phyloP scores from a whole-genome alignment of 2,797 vertebrate species.

The Sebastes kiyomatsui region DNA sequence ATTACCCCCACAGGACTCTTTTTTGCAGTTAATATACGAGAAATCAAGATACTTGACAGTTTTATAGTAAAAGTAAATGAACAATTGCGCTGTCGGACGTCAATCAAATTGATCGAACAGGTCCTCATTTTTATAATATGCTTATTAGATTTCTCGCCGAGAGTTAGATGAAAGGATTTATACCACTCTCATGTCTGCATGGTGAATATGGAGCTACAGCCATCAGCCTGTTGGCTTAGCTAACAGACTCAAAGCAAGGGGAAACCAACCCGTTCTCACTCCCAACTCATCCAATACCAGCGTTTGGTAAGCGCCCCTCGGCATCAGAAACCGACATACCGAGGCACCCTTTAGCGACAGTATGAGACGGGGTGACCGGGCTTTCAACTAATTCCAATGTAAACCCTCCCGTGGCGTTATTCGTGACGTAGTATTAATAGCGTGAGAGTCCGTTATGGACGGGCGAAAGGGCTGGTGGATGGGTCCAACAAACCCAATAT shows the following conservation, averaged over 20 bases:
- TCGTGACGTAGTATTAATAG: too few relatives aligned
- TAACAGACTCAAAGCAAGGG: background rate
- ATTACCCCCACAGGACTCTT: background rate
- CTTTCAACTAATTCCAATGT: too few relatives aligned
- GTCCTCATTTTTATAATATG: background rate
- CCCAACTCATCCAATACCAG: too few relatives aligned
- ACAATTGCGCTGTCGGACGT: background rate
- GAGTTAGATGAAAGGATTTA: background rate
- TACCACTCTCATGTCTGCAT: background rate
- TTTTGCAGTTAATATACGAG: background rate
- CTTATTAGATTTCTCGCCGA: background rate
- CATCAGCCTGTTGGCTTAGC: background rate
- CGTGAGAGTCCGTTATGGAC: too few relatives aligned
- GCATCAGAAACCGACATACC: too few relatives aligned
- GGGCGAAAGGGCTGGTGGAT: too few relatives aligned
- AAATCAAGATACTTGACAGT: background rate
- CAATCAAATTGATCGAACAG: background rate
- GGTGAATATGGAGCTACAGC: background rate
- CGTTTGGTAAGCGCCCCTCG: too few relatives aligned
- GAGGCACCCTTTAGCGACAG: too few relatives aligned
- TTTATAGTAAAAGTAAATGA: background rate
- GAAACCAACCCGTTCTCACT: too few relatives aligned
- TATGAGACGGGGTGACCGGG: rapidly evolving
- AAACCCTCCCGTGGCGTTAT: too few relatives aligned
- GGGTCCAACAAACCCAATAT: too few relatives aligned